Evolutionary conservation across 2,797 vertebrate genomes (phyloP).

Genomic region (Scyliorhinus canicula): DNA sequence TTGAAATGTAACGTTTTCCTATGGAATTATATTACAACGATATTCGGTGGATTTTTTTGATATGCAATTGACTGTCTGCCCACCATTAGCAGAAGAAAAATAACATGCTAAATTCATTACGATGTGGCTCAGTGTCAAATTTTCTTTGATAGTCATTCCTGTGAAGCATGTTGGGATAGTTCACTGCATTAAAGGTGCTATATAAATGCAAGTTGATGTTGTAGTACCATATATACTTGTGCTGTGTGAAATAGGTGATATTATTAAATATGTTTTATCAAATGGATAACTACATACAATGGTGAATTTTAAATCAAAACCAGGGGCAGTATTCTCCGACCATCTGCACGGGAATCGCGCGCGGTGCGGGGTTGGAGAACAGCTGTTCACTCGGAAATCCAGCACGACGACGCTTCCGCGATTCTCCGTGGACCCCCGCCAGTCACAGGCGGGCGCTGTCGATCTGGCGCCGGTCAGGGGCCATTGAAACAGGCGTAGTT

Average conservation of each 20-base stretch:
- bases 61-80: not conserved
- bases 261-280: not conserved
- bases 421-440: too few species aligned
- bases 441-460: too few species aligned
- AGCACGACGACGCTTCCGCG: too few species aligned
- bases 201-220: not conserved
- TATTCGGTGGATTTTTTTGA: not conserved
- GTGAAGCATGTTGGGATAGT: not conserved
- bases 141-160: not conserved
- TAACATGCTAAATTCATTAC: not conserved
- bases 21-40: not conserved
- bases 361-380: too few species aligned
- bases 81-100: not conserved
- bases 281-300: not conserved
- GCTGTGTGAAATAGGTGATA: not conserved
- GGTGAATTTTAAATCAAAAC: not conserved
- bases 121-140: not conserved
- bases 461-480: too few species aligned
- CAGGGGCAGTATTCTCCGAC: too few species aligned
- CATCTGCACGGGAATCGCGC: too few species aligned
- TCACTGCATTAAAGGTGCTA: not conserved
- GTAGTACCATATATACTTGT: not conserved
- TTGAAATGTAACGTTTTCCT: not conserved
- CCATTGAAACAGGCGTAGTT: too few species aligned
- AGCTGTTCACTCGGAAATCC: too few species aligned